Evolutionary conservation across 2,113 vertebrate genomes (phyloP).

Genomic region (Smithornis capensis): DNA sequence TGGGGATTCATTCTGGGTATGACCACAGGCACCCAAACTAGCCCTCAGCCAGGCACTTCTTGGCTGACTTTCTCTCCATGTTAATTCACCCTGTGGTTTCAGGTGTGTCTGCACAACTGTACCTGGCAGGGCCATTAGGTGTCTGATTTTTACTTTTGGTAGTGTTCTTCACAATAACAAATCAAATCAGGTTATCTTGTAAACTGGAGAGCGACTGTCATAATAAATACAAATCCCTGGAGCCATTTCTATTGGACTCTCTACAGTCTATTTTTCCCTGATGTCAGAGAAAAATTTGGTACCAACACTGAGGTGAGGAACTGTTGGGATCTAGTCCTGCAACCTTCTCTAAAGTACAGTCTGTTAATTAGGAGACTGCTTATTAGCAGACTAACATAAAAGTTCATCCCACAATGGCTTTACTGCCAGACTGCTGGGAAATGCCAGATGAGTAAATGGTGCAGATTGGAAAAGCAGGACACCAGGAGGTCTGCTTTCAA

Average conservation of each 20-base stretch:
- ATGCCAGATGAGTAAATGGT: not conserved
- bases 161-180: not conserved
- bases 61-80: not conserved
- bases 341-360: not conserved
- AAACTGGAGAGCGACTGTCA: not conserved
- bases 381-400: not conserved
- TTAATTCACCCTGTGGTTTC: not conserved
- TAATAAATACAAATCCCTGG: not conserved
- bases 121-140: not conserved
- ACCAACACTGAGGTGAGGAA: not conserved
- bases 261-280: not conserved
- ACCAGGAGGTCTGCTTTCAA: not conserved
- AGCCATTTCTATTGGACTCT: not conserved
- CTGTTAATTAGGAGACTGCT: not conserved
- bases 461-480: not conserved
- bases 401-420: not conserved
- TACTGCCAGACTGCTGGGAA: not conserved
- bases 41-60: not conserved
- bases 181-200: not conserved
- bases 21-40: not conserved
- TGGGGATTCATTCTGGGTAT: not conserved
- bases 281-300: not conserved
- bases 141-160: not conserved
- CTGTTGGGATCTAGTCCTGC: not conserved
- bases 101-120: fast-evolving